Conservation (phyloP, 2,888 invertebrate species). For the Trypoxylon attenuatum region DNA sequence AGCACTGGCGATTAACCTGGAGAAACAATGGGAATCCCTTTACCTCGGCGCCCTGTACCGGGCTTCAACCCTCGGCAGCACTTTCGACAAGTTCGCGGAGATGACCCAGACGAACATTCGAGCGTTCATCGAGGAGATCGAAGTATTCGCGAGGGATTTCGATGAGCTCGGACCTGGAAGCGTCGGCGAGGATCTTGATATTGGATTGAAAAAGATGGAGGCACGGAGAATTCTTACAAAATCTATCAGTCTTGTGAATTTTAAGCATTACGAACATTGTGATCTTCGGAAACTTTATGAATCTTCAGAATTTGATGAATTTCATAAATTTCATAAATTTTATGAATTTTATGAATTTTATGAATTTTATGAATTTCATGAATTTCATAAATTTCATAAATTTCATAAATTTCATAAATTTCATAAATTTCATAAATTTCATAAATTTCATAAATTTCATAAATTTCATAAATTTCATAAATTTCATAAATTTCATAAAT, state of each 20-base stretch:
- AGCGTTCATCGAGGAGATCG: slow-evolving; percentile 78
- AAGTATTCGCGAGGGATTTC: slow-evolving; percentile 84
- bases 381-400: too few relatives aligned
- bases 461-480: neutral
- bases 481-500: neutral
- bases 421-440: neutral
- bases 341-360: neutral
- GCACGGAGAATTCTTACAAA: slow-evolving; percentile 72
- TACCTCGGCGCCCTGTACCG: slow-evolving; percentile 83
- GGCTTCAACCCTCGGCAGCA: slow-evolving; percentile 82
- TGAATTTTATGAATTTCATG: neutral
- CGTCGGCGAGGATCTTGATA: slow-evolving; percentile 86
- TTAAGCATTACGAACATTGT: too few relatives aligned
- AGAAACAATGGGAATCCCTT: slow-evolving; percentile 82
- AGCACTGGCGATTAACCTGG: slow-evolving; percentile 78
- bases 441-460: neutral
- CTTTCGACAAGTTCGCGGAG: slow-evolving; percentile 91
- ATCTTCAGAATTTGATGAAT: neutral
- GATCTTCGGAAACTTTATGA: neutral
- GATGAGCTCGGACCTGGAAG: slow-evolving; percentile 86
- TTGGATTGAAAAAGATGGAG: slow-evolving; percentile 83
- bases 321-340: neutral
- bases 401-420: neutral
- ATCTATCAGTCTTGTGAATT: neutral
- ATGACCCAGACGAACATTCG: slow-evolving; percentile 86